Conservation (phyloP, 2,797 vertebrate genomes). For the Cossypha caffra region DNA sequence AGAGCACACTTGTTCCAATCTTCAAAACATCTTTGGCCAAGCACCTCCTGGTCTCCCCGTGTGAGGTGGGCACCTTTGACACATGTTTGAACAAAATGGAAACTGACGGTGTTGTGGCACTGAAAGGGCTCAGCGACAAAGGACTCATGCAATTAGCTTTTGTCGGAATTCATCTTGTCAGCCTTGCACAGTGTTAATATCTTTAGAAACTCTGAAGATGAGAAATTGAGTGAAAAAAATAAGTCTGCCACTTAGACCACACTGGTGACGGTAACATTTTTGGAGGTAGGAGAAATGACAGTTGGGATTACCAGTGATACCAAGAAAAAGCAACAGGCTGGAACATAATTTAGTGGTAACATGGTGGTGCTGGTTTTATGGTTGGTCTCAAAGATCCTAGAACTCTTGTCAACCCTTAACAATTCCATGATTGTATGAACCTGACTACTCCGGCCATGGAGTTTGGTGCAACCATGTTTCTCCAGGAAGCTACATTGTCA, state of each 20-base stretch:
- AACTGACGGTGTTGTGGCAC: slow-evolving; percentile 68
- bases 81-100: slow-evolving; percentile 65
- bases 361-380: neutral
- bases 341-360: neutral
- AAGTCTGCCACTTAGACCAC: neutral
- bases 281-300: neutral
- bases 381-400: neutral
- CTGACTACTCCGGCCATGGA: neutral
- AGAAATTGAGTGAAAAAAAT: neutral
- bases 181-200: neutral
- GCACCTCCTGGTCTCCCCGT: neutral
- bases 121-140: slow-evolving; percentile 27
- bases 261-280: neutral
- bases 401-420: neutral
- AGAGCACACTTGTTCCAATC: accelerated
- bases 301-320: neutral
- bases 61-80: neutral
- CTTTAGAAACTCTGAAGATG: slow-evolving; percentile 44
- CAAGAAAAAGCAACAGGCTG: neutral
- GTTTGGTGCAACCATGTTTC: accelerated
- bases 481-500: accelerated
- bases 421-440: neutral
- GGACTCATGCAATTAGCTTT: slow-evolving; percentile 70
- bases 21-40: neutral
- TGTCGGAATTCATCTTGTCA: slow-evolving; percentile 79